These are phyloP conservation scores for Heliconius nattereri DNA, from an alignment of 1,140 invertebrate species.

Conservation along the genomic window DNA sequence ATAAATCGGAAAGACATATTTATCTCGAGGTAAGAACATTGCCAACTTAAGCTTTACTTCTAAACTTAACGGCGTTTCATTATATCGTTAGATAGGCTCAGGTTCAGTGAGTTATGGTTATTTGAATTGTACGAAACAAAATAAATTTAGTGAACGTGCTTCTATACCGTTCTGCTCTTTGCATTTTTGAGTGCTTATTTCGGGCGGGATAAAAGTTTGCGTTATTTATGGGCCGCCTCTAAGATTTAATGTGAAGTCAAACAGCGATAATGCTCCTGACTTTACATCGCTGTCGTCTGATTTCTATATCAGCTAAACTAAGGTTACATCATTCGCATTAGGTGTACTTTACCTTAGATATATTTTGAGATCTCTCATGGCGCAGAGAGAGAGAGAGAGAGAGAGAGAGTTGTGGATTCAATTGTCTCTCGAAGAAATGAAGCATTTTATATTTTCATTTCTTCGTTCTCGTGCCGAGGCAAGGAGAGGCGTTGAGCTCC, in stretches of 20 bases:
- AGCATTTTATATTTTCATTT: too few species aligned
- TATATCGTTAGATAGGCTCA: slow-evolving; percentile 80
- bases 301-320: slow-evolving; percentile 28
- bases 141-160: slow-evolving; percentile 81
- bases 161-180: slow-evolving; percentile 80
- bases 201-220: slow-evolving; percentile 78
- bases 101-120: slow-evolving; percentile 79
- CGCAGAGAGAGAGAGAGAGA: too few species aligned
- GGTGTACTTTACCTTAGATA: background rate
- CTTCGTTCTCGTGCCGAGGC: too few species aligned
- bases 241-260: slow-evolving; percentile 81
- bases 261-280: slow-evolving; percentile 76
- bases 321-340: slow-evolving; percentile 33
- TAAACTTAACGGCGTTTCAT: slow-evolving; percentile 78
- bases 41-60: slow-evolving; percentile 71
- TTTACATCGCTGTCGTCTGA: slow-evolving; percentile 65
- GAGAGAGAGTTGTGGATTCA: too few species aligned
- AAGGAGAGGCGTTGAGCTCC: too few species aligned
- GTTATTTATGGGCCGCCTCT: slow-evolving; percentile 77
- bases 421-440: too few species aligned
- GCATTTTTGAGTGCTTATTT: slow-evolving; percentile 82
- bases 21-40: slow-evolving; percentile 66
- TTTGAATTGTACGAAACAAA: slow-evolving; percentile 81
- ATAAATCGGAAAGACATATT: slow-evolving; percentile 78
- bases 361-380: background rate